Percentiles rank a stretch among this genome's conserved stretches.
These are phyloP conservation scores for Pandion haliaetus DNA, from an alignment of 2,113 vertebrate genomes.

Conservation along the genomic window DNA sequence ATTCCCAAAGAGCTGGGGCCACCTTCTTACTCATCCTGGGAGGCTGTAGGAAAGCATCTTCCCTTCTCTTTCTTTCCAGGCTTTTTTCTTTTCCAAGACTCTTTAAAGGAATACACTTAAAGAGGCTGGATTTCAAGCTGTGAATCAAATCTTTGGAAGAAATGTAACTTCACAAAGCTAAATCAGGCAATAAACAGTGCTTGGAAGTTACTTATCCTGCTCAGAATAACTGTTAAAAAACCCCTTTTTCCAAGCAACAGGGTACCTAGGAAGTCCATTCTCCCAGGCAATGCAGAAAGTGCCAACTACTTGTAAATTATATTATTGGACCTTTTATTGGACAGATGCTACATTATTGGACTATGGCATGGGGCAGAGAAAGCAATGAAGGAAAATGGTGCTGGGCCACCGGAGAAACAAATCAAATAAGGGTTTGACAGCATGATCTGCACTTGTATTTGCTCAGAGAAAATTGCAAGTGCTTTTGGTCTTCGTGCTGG, in stretches of 20 bases:
- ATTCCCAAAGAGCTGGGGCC: neutral
- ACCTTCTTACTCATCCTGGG: neutral
- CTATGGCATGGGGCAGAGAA: neutral
- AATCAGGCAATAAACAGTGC: neutral
- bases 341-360: neutral
- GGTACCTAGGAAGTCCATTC: neutral
- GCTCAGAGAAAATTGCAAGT: neutral
- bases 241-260: neutral
- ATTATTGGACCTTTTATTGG: neutral
- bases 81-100: neutral
- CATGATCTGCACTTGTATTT: neutral
- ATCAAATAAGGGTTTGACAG: conserved; percentile 19
- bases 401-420: neutral
- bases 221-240: neutral
- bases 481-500: neutral
- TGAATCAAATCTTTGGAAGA: neutral
- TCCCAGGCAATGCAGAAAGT: neutral
- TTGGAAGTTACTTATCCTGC: neutral
- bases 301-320: neutral
- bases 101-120: neutral
- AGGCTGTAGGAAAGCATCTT: neutral
- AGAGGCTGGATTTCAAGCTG: neutral
- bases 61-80: neutral
- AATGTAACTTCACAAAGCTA: neutral
- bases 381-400: neutral